Base-by-base conservation (phyloP, 2,888 invertebrate genomes). In the Cheilosia urbana region DNA sequence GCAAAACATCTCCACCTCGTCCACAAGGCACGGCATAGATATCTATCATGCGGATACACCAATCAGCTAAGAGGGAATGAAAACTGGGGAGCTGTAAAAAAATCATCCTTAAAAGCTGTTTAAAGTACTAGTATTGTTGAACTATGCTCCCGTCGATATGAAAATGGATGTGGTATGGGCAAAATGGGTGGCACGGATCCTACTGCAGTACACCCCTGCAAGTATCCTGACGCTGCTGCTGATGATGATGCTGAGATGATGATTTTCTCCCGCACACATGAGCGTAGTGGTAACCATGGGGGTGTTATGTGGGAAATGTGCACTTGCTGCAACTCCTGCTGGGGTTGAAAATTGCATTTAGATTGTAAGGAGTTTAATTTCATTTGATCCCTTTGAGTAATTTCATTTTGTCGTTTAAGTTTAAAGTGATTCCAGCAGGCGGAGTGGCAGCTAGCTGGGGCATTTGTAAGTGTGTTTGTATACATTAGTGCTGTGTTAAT, bases 371-470 rank as follows among this genome's bases (percentile, higher is more conserved):
- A 83, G 78, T 83, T 83, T 78, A 83, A 83, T 83, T 83, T 63
- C 83, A 83, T 83, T 83, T 83, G 83, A 83, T 78, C 83, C 63
- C 63, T 77, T 83, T 83, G 78, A 83, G 77, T 83, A 83, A 83
- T 83, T 83, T 73, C 57, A 83, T 83, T 83, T 83, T 68, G 76
- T 77, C 72, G 83, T 73, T 83, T 73, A 73, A 83, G 72, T 68
- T 79, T 72, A 71, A 79, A 78, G 78, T 65, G 78, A 78, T 68
- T 73, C 57, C 19, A 57, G 68, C 55, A 17, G 62, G 66, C 17
- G 24, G 24, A 37, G 37, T 49, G 55, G 27, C 30, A 58, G 34
- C n/a, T 49, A 49, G 34, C 53, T 68, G 27, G 53, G 42, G 55
- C 53, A 42, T 49, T 49, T 21, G 24, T 7, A 42, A 11, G 34